phyloP scores from a whole-genome alignment of 2,113 vertebrate species.

The Ictalurus punctatus region DNA sequence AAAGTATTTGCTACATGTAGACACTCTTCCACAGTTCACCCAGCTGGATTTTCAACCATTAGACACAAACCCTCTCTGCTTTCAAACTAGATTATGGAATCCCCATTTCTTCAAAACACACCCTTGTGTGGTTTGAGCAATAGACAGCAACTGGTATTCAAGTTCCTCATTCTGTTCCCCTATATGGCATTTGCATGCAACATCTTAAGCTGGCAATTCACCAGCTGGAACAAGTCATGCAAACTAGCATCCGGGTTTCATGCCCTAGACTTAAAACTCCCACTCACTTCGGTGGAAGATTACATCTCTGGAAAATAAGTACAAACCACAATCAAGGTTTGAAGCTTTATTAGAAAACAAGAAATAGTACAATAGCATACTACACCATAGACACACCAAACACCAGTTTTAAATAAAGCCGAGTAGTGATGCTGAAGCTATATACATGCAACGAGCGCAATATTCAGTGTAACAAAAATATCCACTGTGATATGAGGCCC shows the following conservation, averaged over 20 bases:
- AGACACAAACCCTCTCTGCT: not conserved
- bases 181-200: not conserved
- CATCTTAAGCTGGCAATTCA: not conserved
- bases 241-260: too few relatives aligned
- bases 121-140: not conserved
- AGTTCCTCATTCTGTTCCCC: not conserved
- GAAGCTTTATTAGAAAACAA: constrained; percentile 71
- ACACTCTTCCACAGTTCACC: not conserved
- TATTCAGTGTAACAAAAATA: constrained; percentile 59
- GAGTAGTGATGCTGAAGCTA: constrained; percentile 49
- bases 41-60: not conserved
- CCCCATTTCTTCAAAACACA: not conserved
- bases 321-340: not conserved
- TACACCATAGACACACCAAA: constrained; percentile 2
- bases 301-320: not conserved
- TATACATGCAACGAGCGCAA: constrained; percentile 60
- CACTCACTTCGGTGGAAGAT: too few relatives aligned
- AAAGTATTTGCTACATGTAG: too few relatives aligned
- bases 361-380: constrained; percentile 60
- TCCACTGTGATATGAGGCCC: constrained; percentile 62
- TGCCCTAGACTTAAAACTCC: too few relatives aligned
- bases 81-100: not conserved
- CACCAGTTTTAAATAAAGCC: constrained; percentile 64
- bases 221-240: not conserved
- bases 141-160: not conserved